These are phyloP conservation scores for Candidula unifasciata DNA, from an alignment of 2,888 invertebrate species.

Conservation along the genomic window DNA sequence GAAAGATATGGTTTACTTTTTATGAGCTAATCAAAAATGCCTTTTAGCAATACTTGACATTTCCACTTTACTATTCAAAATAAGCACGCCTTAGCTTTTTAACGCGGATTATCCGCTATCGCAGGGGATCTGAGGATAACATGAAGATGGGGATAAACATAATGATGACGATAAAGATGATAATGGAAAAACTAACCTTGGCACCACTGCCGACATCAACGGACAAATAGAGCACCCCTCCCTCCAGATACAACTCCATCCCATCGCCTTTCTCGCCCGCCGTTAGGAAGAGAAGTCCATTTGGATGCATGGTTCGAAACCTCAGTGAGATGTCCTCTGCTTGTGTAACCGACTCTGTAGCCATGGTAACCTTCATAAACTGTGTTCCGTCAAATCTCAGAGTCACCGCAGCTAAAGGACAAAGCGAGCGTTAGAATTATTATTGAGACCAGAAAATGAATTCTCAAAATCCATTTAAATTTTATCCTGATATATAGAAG, in stretches of 20 bases:
- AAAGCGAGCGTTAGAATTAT: not conserved
- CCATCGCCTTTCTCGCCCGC: constrained; percentile 86
- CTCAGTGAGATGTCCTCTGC: constrained; percentile 92
- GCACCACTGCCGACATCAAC: constrained; percentile 90
- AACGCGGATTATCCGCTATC: too few relatives aligned
- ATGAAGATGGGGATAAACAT: too few relatives aligned
- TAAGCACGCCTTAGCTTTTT: too few relatives aligned
- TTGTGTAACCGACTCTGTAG: constrained; percentile 87
- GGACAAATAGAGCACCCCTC: constrained; percentile 88
- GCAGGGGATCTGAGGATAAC: too few relatives aligned
- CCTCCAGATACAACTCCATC: constrained; percentile 90
- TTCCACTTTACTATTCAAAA: too few relatives aligned
- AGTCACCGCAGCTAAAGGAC: constrained; percentile 22
- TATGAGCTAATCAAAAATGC: too few relatives aligned
- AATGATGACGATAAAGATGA: too few relatives aligned
- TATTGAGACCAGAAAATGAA: not conserved
- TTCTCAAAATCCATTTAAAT: not conserved
- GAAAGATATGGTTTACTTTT: too few relatives aligned
- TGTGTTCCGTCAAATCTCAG: constrained; percentile 84
- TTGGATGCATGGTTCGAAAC: constrained; percentile 89
- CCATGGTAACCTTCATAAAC: constrained; percentile 86
- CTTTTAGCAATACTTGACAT: too few relatives aligned
- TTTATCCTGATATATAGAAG: too few relatives aligned
- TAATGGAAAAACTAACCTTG: constrained; percentile 82
- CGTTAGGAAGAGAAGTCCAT: constrained; percentile 84